A percentile compares a stretch with the other conserved stretches of the same genome.
phyloP scores from a whole-genome alignment of 2,113 vertebrate genomes.

The Dermatemys mawii region DNA sequence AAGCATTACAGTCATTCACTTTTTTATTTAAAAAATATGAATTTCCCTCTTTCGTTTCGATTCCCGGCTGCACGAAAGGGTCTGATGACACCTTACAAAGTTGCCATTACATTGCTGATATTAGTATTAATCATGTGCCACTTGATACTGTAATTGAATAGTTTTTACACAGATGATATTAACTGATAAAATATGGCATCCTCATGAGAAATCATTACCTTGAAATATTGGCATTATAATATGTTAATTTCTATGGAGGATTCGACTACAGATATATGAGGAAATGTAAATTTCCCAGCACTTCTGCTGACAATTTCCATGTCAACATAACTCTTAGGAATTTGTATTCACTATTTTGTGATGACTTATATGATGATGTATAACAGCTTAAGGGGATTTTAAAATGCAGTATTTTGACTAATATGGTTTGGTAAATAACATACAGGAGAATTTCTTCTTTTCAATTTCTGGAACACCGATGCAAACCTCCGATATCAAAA shows the following conservation, averaged over 20 bases:
- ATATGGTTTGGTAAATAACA: conserved; percentile 84
- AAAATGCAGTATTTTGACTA: conserved; percentile 86
- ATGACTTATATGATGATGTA: conserved; percentile 88
- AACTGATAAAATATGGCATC: conserved; percentile 85
- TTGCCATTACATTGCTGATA: conserved; percentile 50
- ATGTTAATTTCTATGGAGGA: conserved; percentile 85
- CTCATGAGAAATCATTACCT: conserved; percentile 86
- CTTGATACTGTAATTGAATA: conserved; percentile 84
- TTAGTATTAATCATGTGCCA: conserved; percentile 80
- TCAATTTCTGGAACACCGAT: conserved; percentile 68
- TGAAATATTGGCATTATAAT: conserved; percentile 88
- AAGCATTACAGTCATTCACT: neutral
- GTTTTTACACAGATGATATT: conserved; percentile 82
- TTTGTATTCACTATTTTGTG: conserved; percentile 80
- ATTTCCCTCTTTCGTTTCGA: neutral
- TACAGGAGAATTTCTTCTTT: conserved; percentile 58
- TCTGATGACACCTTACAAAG: conserved; percentile 55
- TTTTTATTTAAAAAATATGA: conserved; percentile 46
- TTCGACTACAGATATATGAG: conserved; percentile 79
- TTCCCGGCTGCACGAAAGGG: conserved; percentile 21
- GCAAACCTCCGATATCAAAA: conserved; percentile 55
- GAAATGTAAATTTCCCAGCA: conserved; percentile 83
- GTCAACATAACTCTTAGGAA: conserved; percentile 86
- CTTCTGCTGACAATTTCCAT: conserved; percentile 83
- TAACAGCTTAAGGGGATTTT: conserved; percentile 85